Evolutionary conservation across 1,140 invertebrate genomes (phyloP).

Genomic region (Drosophila guanche): DNA sequence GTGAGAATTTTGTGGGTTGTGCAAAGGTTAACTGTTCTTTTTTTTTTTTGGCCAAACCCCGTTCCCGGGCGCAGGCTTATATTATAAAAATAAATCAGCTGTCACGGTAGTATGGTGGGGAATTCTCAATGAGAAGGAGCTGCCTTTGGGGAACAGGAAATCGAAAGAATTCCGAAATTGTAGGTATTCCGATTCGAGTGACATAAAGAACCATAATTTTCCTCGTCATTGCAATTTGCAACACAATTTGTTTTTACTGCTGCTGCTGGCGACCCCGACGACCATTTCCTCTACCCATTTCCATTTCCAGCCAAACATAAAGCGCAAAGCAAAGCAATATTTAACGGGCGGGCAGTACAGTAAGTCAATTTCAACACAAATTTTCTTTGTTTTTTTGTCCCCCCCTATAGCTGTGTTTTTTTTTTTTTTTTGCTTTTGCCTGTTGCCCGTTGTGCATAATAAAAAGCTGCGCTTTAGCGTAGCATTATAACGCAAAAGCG

Average conservation of each 20-base stretch:
- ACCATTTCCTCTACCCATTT: constrained; percentile 53
- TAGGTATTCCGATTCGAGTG: constrained; percentile 18
- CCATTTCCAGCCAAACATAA: neutral
- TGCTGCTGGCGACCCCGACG: neutral
- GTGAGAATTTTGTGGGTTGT: constrained; percentile 39
- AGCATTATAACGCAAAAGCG: constrained; percentile 64
- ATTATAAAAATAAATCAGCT: constrained; percentile 57
- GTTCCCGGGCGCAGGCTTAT: constrained; percentile 41
- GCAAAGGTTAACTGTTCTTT: constrained; percentile 62
- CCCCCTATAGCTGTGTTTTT: constrained; percentile 22
- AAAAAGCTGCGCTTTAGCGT: constrained; percentile 59
- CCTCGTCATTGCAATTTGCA: constrained; percentile 44
- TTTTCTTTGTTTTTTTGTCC: constrained; percentile 43
- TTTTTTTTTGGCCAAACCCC: constrained; percentile 44
- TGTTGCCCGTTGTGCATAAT: constrained; percentile 63
- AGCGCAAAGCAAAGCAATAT: constrained; percentile 34
- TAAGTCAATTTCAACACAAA: constrained; percentile 65
- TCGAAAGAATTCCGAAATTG: constrained; percentile 54
- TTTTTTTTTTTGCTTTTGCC: constrained; percentile 60
- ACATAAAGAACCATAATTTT: constrained; percentile 29
- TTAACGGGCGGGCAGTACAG: constrained; percentile 64
- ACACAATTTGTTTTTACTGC: constrained; percentile 42
- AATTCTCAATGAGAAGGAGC: constrained; percentile 23
- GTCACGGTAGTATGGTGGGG: constrained; percentile 14
- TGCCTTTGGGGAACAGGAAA: constrained; percentile 42